Percentiles rank a stretch among this genome's conserved stretches.
Conservation (phyloP, 2,113 vertebrate species). For the Carettochelys insculpta region DNA sequence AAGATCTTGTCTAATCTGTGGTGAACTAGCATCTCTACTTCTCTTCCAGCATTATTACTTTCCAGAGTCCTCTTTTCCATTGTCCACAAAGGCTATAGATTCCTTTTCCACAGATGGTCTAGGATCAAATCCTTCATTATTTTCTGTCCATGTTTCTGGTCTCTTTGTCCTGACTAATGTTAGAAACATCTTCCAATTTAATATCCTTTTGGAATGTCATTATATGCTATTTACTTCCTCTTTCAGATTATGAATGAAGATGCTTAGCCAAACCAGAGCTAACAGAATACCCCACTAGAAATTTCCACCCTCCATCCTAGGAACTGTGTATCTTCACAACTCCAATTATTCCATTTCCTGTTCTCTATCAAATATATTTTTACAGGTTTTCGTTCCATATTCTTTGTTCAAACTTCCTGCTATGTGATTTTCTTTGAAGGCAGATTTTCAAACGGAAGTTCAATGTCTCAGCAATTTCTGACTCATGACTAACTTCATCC, state of each 20-base stretch:
- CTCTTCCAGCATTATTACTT: neutral
- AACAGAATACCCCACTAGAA: neutral
- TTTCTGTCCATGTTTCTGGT: neutral
- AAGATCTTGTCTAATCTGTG: neutral
- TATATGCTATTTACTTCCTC: neutral
- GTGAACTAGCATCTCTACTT: neutral
- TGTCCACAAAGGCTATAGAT: neutral
- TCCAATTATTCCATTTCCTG: constrained; percentile 50
- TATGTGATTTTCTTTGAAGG: constrained; percentile 52
- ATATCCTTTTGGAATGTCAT: neutral
- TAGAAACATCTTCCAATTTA: neutral
- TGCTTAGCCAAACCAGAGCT: neutral
- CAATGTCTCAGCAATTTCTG: neutral
- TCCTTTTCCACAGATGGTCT: neutral
- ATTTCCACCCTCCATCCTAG: neutral
- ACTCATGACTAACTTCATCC: neutral
- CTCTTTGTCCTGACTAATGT: neutral
- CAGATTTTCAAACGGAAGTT: neutral
- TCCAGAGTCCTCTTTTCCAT: neutral
- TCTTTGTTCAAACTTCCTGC: constrained; percentile 58
- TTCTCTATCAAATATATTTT: constrained; percentile 51
- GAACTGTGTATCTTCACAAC: neutral
- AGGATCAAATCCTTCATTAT: neutral
- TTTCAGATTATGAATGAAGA: neutral
- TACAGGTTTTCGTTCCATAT: constrained; percentile 51